Percentiles rank a stretch among this genome's conserved stretches.
Evolutionary conservation across 2,888 invertebrate species (phyloP).

Genomic region (Thyatira batis): DNA sequence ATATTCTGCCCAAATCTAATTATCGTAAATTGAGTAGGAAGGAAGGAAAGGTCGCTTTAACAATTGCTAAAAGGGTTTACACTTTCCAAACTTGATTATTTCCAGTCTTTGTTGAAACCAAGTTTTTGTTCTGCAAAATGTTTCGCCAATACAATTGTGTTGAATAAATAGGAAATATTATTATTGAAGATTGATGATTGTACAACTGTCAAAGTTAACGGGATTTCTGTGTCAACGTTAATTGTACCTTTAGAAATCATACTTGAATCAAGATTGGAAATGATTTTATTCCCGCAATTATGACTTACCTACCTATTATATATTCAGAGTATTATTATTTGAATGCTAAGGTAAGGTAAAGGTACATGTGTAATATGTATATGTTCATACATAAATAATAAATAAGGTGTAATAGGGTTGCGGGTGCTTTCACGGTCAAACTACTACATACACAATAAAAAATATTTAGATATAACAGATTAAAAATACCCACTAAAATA

Average conservation of each 20-base stretch:
- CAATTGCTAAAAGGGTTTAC: not conserved
- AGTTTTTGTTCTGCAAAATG: constrained; percentile 1
- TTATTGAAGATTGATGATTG: constrained; percentile 2
- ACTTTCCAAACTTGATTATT: constrained; percentile 5
- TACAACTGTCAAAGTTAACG: not conserved
- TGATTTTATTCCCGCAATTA: not conserved
- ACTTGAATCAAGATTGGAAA: not conserved
- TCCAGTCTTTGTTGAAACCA: constrained; percentile 2
- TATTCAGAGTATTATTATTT: no score
- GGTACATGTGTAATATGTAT: no score
- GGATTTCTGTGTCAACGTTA: not conserved
- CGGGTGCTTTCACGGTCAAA: no score
- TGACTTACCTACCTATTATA: no score
- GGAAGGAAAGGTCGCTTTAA: not conserved
- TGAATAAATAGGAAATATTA: constrained; percentile 2
- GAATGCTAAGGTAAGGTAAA: no score
- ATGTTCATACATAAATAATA: no score
- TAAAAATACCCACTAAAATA: no score
- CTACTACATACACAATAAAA: no score
- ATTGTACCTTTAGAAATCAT: not conserved
- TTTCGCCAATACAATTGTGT: not conserved
- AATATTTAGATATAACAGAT: no score
- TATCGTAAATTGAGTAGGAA: not conserved
- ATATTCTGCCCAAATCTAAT: not conserved
- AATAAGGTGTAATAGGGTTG: no score